Evolutionary conservation across 2,797 vertebrate genomes (phyloP), one percentile per base, ranked within the genome.

Genomic region (Acipenser oxyrinchus): DNA sequence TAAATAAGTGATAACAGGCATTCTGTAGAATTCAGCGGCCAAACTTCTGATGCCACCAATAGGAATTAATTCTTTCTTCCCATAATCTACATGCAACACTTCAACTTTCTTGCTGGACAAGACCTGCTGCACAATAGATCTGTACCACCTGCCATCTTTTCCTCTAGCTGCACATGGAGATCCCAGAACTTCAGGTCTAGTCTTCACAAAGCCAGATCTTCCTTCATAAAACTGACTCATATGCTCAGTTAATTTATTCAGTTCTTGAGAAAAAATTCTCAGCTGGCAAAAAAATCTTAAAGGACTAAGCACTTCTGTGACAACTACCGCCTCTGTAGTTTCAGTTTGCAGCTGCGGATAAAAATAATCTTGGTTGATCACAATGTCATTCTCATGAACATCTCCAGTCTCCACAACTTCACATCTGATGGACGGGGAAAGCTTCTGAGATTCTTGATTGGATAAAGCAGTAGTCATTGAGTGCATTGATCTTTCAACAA

Each of bases 1-100:
- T 0, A 80, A 74, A 0, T 94, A 98, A 0, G 96, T 98, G 51
- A 98, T 87, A 55, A 99, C 93, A 0, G 95, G 96, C 93, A 97
- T 88, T 49, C 87, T 87, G 53, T 96, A 92, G 66, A 92, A 97
- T 66, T 95, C 92, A 0, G 80, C 15, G 13, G 90, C 83, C 72
- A 99, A 77, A 23, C 77, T 79, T 70, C 85, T 82, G 58, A 98
- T 70, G 67, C 90, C 82, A 2, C 88, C 83, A 9, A 82, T 69
- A 10, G 80, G 79, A 66, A 95, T 90, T 8, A 92, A 77, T 52
- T 91, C 92, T 72, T 93, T 95, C 63, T 85, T 91, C 48, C 96
- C 96, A 18, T 84, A 93, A 77, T 99, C 96, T 9, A 98, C 90
- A 1, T 92, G 90, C 57, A 96, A 78, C 18, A 98, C 94, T 48